Evolutionary conservation across 2,113 vertebrate species (phyloP).

Genomic region (Neolamprologus ventralis): DNA sequence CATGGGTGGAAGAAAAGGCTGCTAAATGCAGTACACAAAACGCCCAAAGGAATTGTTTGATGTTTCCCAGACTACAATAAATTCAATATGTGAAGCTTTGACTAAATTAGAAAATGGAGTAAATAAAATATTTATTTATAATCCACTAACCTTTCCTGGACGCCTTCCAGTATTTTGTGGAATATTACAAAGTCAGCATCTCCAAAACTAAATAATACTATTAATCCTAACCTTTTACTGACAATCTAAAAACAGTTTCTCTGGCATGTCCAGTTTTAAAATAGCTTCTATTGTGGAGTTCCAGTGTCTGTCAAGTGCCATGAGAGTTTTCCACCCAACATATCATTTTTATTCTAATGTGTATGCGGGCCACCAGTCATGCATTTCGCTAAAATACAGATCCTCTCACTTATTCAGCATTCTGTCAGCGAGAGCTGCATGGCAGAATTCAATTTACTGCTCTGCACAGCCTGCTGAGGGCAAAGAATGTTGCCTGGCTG

Average conservation of each 20-base stretch:
- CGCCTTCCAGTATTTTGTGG: background rate
- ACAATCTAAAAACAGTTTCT: slow-evolving; percentile 4
- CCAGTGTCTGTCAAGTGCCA: slow-evolving; percentile 54
- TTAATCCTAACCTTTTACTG: slow-evolving; percentile 11
- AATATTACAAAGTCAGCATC: background rate
- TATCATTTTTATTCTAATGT: slow-evolving; percentile 59
- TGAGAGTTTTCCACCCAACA: slow-evolving; percentile 41
- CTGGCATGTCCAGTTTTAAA: slow-evolving; percentile 27
- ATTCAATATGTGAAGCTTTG: slow-evolving; percentile 19
- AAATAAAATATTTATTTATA: slow-evolving; percentile 37
- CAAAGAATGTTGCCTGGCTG: slow-evolving; percentile 56
- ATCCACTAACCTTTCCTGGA: slow-evolving; percentile 1
- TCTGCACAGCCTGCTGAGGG: slow-evolving; percentile 59
- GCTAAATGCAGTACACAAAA: background rate
- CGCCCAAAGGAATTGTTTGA: slow-evolving; percentile 4
- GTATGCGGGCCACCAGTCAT: slow-evolving; percentile 52
- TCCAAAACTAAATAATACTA: background rate
- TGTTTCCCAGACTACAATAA: background rate
- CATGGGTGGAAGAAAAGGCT: background rate
- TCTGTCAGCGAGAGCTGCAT: slow-evolving; percentile 63
- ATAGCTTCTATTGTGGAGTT: slow-evolving; percentile 26
- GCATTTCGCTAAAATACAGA: slow-evolving; percentile 65
- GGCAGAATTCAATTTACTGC: slow-evolving; percentile 70
- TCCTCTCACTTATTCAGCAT: slow-evolving; percentile 70
- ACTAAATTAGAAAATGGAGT: slow-evolving; percentile 32